Percentiles rank a stretch among this genome's conserved stretches.
phyloP scores from a whole-genome alignment of 2,113 vertebrate genomes.

The Epinephelus cyanopodus region DNA sequence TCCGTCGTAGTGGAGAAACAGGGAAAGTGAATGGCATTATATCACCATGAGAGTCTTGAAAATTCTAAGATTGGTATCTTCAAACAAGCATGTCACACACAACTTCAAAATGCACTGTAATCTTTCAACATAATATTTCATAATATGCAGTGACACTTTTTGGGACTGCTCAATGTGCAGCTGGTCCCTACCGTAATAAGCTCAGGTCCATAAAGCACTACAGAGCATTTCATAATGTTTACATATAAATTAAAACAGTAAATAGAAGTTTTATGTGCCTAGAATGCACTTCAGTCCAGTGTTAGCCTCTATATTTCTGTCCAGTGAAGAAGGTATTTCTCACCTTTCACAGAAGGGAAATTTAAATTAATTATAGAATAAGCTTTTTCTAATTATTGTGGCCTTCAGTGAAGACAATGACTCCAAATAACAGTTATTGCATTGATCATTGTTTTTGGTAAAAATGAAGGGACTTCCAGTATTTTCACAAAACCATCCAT shows the following conservation, averaged over 20 bases:
- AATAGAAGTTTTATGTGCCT: not conserved
- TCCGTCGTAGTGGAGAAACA: not conserved
- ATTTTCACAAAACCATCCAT: no score
- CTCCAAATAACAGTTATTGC: not conserved
- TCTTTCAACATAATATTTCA: not conserved
- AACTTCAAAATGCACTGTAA: not conserved
- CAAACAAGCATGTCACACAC: not conserved
- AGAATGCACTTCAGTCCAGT: not conserved
- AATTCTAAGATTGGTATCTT: not conserved
- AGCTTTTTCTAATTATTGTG: not conserved
- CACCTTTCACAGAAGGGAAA: not conserved
- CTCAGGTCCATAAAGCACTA: slow-evolving; percentile 2
- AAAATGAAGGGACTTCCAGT: no score
- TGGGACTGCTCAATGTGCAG: not conserved
- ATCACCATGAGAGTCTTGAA: not conserved
- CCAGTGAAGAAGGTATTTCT: not conserved
- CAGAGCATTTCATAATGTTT: slow-evolving; percentile 21
- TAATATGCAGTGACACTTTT: not conserved
- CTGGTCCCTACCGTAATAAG: not conserved
- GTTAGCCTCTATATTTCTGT: not conserved
- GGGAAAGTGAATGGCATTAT: not conserved
- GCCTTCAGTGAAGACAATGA: no score
- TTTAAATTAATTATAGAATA: not conserved
- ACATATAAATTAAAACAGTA: slow-evolving; percentile 5
- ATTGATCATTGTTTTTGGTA: not conserved